A percentile compares a stretch with the other conserved stretches of the same genome.
Evolutionary conservation across 2,888 invertebrate genomes (phyloP).

Genomic region (Apomyelois bistriatella): DNA sequence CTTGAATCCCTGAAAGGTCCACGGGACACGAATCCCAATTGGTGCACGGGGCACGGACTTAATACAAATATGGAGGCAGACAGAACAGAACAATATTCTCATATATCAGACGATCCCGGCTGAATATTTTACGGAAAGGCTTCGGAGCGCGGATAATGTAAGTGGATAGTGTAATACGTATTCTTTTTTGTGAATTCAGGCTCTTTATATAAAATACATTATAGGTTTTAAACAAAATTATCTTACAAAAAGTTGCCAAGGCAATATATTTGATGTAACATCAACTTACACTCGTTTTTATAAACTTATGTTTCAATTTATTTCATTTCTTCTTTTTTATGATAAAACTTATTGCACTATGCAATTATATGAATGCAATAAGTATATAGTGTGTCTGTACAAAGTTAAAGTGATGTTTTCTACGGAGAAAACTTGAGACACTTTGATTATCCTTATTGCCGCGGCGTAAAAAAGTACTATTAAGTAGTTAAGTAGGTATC

Average conservation of each 20-base stretch:
- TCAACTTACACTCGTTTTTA: too few relatives aligned
- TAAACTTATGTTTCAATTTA: too few relatives aligned
- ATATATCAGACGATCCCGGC: conserved; percentile 36
- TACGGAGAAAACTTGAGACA: too few relatives aligned
- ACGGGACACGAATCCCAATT: conserved; percentile 47
- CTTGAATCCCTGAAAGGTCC: conserved; percentile 25
- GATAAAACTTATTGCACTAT: too few relatives aligned
- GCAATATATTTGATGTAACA: too few relatives aligned
- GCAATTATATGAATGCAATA: too few relatives aligned
- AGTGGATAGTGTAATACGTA: not conserved
- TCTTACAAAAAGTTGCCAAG: not conserved
- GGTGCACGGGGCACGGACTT: conserved; percentile 26
- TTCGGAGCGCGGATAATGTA: not conserved
- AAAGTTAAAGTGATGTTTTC: too few relatives aligned
- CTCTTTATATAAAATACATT: not conserved
- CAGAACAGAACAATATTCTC: conserved; percentile 39
- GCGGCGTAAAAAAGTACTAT: too few relatives aligned
- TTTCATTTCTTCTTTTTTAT: too few relatives aligned
- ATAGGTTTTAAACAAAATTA: not conserved
- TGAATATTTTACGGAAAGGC: conserved; percentile 31
- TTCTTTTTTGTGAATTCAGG: not conserved
- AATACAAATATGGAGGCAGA: conserved; percentile 36
- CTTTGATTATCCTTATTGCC: too few relatives aligned
- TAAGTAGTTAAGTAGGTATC: too few relatives aligned
- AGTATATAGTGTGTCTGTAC: too few relatives aligned